phyloP scores from a whole-genome alignment of 2,888 invertebrate genomes.

The Tachina lurida region DNA sequence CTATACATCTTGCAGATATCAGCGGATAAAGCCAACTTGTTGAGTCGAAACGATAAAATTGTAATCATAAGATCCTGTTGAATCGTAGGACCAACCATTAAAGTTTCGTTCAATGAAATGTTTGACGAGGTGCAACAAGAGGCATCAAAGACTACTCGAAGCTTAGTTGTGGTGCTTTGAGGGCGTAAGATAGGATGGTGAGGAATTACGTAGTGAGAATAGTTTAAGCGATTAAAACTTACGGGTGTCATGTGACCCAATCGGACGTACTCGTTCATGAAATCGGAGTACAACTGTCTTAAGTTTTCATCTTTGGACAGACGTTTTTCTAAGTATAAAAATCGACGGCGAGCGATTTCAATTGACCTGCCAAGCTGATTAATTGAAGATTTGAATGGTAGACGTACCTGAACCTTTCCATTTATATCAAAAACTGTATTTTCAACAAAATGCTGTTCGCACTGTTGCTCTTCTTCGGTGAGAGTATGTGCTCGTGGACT shows the following conservation, averaged over 20 bases:
- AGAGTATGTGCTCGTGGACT: no score
- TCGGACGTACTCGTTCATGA: no score
- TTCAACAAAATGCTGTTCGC: no score
- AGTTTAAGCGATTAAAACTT: not conserved
- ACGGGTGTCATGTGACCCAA: constrained; percentile 31
- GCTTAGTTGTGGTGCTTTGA: constrained; percentile 54
- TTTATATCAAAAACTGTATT: no score
- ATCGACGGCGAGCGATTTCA: not conserved
- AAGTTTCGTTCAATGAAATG: constrained; percentile 61
- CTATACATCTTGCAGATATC: constrained; percentile 60
- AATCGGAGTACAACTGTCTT: constrained; percentile 26
- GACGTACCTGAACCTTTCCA: no score
- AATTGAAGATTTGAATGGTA: no score
- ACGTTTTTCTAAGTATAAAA: constrained; percentile 46
- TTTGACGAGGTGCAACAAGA: constrained; percentile 55
- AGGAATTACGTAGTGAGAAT: constrained; percentile 51
- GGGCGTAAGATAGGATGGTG: constrained; percentile 52
- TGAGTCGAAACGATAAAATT: constrained; percentile 48
- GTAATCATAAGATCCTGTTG: constrained; percentile 60
- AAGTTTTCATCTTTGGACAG: constrained; percentile 26
- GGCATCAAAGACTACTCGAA: constrained; percentile 57
- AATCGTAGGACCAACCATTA: constrained; percentile 66
- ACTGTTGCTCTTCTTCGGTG: no score
- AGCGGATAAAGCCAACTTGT: constrained; percentile 23
- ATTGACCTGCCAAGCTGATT: no score